phyloP scores from a whole-genome alignment of 1,140 invertebrate genomes.

The Mercenaria mercenaria region DNA sequence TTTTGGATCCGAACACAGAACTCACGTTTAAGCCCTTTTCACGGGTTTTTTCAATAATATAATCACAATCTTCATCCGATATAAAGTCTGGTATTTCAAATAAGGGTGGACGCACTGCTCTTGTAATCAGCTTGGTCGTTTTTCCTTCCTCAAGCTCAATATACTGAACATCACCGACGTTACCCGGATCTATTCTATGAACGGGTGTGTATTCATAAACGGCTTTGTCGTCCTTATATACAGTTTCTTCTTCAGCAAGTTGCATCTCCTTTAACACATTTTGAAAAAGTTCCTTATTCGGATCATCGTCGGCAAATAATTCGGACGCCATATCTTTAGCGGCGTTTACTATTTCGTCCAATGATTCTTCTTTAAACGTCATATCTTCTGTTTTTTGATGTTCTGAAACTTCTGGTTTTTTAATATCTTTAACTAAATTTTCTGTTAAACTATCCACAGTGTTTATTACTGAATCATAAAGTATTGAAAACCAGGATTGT shows the following conservation, averaged over 20 bases:
- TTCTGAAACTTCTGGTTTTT: background rate
- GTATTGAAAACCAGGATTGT: background rate
- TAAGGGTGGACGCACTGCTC: slow-evolving; percentile 18
- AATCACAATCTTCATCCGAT: slow-evolving; percentile 37
- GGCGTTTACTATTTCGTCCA: background rate
- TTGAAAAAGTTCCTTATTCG: background rate
- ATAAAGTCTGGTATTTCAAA: slow-evolving; percentile 60
- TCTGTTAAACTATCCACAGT: background rate
- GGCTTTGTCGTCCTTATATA: background rate
- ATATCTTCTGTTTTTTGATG: background rate
- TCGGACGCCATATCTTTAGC: background rate
- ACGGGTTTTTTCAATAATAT: slow-evolving; percentile 35
- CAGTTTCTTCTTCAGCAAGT: slow-evolving; percentile 5
- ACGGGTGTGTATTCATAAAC: slow-evolving; percentile 38
- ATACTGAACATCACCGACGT: slow-evolving; percentile 6
- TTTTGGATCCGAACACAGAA: background rate
- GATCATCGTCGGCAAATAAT: background rate
- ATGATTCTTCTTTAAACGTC: background rate
- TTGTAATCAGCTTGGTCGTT: slow-evolving; percentile 4
- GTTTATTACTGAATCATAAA: background rate
- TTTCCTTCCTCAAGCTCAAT: background rate
- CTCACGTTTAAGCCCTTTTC: slow-evolving; percentile 32
- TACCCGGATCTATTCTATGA: background rate
- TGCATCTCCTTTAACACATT: background rate
- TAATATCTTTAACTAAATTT: background rate